phyloP scores from a whole-genome alignment of 2,888 invertebrate species.

The Automeris io region DNA sequence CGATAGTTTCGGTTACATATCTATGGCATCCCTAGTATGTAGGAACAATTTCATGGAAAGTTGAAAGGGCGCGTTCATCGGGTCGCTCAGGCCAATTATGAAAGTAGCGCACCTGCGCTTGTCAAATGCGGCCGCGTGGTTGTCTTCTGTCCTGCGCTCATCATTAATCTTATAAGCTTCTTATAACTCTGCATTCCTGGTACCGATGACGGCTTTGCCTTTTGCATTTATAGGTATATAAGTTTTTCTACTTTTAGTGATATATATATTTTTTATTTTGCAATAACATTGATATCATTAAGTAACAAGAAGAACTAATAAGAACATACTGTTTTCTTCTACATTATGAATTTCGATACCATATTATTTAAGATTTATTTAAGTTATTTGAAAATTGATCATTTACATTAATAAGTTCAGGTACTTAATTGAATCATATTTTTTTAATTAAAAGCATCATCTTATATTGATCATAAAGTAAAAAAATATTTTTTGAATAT shows the following conservation, averaged over 20 bases:
- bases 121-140: constrained; percentile 72
- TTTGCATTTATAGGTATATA: constrained; percentile 1
- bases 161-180: constrained; percentile 72
- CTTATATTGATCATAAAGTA: too few species aligned
- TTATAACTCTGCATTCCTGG: constrained; percentile 59
- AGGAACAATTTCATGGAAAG: constrained; percentile 42
- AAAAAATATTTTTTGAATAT: too few species aligned
- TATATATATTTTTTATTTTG: neutral
- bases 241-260: constrained; percentile 1
- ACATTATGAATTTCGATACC: too few species aligned
- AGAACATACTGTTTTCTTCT: too few species aligned
- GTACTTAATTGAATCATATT: neutral
- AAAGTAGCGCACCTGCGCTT: constrained; percentile 76
- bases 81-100: constrained; percentile 76
- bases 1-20: constrained; percentile 10
- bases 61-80: constrained; percentile 58
- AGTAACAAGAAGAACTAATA: too few species aligned
- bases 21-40: constrained; percentile 24
- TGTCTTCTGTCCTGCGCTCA: constrained; percentile 51
- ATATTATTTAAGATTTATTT: too few species aligned
- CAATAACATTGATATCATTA: too few species aligned
- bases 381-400: too few species aligned
- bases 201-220: constrained; percentile 24
- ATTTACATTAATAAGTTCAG: neutral
- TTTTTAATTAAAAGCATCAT: neutral